These are phyloP conservation scores for Trichosurus vulpecula DNA, from an alignment of 2,797 vertebrate genomes.

Conservation along the genomic window DNA sequence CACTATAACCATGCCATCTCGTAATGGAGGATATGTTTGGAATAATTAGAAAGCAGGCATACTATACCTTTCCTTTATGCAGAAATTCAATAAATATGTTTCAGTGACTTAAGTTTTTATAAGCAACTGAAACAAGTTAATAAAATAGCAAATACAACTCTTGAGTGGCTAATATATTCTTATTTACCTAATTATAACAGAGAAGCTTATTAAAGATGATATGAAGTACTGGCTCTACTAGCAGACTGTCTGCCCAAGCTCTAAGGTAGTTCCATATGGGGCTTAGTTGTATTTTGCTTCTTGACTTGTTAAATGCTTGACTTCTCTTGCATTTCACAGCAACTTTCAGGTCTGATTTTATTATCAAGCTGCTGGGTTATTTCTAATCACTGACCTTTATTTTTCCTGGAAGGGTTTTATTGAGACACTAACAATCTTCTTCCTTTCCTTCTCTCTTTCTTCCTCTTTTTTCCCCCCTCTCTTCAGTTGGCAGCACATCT, in stretches of 20 bases:
- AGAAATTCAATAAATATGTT: conserved; percentile 24
- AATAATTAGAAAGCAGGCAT: conserved; percentile 60
- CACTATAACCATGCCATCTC: conserved; percentile 30
- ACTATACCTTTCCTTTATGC: conserved; percentile 42
- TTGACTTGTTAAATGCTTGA: background rate
- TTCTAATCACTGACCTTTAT: conserved; percentile 59
- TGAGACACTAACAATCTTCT: conserved; percentile 68
- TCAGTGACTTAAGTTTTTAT: conserved; percentile 37
- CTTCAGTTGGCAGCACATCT: conserved; percentile 94
- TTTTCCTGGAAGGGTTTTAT: conserved; percentile 57
- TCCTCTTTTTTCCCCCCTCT: conserved; percentile 51
- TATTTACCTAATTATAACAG: background rate
- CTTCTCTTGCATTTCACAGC: conserved; percentile 18
- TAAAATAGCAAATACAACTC: conserved; percentile 17
- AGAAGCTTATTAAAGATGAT: background rate
- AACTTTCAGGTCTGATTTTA: background rate
- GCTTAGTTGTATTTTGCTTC: background rate
- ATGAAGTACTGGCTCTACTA: fast-evolving
- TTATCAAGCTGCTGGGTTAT: background rate
- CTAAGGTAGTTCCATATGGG: background rate
- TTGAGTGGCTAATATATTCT: background rate
- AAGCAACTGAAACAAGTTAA: conserved; percentile 2
- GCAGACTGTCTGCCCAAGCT: background rate
- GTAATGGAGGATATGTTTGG: conserved; percentile 49
- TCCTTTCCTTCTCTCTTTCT: conserved; percentile 42